phyloP scores from a whole-genome alignment of 2,797 vertebrate species.

The Sylvia borin region DNA sequence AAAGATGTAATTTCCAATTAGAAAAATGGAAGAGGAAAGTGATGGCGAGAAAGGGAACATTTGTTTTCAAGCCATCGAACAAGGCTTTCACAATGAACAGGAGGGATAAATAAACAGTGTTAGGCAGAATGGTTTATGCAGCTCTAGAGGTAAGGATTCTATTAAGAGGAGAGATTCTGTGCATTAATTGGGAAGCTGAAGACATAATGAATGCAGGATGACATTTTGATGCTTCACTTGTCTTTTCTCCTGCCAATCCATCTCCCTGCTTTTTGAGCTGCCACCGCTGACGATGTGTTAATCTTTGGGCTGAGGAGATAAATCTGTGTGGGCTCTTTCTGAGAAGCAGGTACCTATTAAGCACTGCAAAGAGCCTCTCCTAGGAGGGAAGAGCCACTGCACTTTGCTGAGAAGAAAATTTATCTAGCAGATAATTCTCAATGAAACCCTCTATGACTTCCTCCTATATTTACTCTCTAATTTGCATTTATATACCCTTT shows the following conservation, averaged over 20 bases:
- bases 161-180: neutral
- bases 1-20: neutral
- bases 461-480: neutral
- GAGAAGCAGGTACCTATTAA: neutral
- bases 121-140: neutral
- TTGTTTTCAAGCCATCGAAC: neutral
- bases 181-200: neutral
- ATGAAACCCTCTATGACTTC: neutral
- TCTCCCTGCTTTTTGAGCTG: neutral
- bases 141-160: neutral
- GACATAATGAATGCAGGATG: neutral
- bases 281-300: neutral
- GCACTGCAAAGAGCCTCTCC: neutral
- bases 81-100: neutral
- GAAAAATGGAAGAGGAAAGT: neutral
- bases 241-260: constrained; percentile 1
- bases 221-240: constrained; percentile 16
- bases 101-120: neutral
- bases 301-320: neutral
- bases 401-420: neutral
- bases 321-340: neutral
- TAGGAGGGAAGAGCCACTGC: neutral
- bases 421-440: neutral
- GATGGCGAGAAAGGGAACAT: neutral
- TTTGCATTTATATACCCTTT: constrained; percentile 1